These are phyloP conservation scores for Todiramphus saurophagus DNA, from an alignment of 2,113 vertebrate genomes.

Conservation along the genomic window DNA sequence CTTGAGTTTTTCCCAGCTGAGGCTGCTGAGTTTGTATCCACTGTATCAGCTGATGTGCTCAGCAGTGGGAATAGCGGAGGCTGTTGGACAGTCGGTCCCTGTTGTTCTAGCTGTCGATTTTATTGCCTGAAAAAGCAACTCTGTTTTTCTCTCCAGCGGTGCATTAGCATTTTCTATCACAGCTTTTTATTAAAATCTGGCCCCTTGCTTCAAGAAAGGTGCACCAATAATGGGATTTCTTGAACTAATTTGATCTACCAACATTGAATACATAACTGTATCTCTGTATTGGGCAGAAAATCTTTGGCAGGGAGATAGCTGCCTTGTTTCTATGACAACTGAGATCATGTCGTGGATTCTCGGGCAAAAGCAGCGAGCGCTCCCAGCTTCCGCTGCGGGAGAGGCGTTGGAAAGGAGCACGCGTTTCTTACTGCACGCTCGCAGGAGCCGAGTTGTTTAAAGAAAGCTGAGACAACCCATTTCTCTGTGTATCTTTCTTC, in stretches of 20 bases:
- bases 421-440: rapidly evolving
- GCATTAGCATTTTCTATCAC: neutral
- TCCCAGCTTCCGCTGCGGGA: neutral
- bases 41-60: neutral
- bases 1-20: neutral
- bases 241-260: neutral
- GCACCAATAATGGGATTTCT: neutral
- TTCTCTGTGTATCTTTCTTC: rapidly evolving
- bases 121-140: neutral
- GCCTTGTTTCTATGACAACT: constrained; percentile 44
- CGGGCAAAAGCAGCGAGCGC: neutral
- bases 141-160: neutral
- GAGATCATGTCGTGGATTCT: neutral
- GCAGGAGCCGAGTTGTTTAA: neutral
- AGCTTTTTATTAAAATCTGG: neutral
- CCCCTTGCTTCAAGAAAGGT: neutral
- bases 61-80: neutral
- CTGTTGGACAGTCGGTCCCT: neutral
- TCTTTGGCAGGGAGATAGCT: constrained; percentile 24
- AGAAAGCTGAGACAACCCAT: neutral
- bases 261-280: rapidly evolving
- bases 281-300: neutral
- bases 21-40: neutral
- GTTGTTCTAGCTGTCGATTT: neutral
- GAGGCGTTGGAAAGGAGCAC: neutral